Base-by-base conservation (phyloP, 2,113 vertebrate species). In the Peromyscus maniculatus region DNA sequence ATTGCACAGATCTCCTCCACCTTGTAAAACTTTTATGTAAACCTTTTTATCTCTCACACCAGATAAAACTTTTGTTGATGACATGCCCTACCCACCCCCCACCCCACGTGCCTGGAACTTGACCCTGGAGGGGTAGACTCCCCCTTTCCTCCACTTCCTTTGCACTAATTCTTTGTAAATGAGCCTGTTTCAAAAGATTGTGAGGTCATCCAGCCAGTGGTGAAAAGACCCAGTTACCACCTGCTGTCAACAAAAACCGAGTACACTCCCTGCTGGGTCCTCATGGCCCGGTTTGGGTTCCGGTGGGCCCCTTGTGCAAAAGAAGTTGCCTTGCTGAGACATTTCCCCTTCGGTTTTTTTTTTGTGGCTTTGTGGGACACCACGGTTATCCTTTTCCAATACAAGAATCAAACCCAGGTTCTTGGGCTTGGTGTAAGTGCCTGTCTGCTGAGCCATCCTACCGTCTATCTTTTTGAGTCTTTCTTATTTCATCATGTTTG, bases 401-500 rank as follows among this genome's bases (percentile, higher is more conserved):
- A 17, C n/a, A 39, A 39, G n/a, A 12, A 26, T 64, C 33, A 82
- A 57, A 82, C 33, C 19, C 31, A 36, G 33, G 52, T 57, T 57
- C 17, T 55, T 9, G 52, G 78, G 3, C 31, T 80, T 55, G 11
- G 36, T 22, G 57, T n/a, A 84, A 62, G n/a, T 21, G n/a, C 13
- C n/a, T 21, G 22, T 59, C 79, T 59, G 21, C 31, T 7, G 6
- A 57, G 6, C 9, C 52, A n/a, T 36, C 31, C 17, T 15, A n/a
- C 12, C 10, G 10, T 22, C 21, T 39, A 9, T 62, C n/a, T 28
- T 92, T 36, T 92, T 90, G 31, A 96, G 21, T 69, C 49, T 94
- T 97, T 91, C 72, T 92, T 67, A 90, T 83, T 93, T 95, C 31
- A 75, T 88, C 59, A 31, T 75, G 52, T 91, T 88, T 97, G 11